A percentile compares a stretch with the other conserved stretches of the same genome.
Evolutionary conservation across 1,140 invertebrate genomes (phyloP).

Genomic region (Drosophila kurseongensis): DNA sequence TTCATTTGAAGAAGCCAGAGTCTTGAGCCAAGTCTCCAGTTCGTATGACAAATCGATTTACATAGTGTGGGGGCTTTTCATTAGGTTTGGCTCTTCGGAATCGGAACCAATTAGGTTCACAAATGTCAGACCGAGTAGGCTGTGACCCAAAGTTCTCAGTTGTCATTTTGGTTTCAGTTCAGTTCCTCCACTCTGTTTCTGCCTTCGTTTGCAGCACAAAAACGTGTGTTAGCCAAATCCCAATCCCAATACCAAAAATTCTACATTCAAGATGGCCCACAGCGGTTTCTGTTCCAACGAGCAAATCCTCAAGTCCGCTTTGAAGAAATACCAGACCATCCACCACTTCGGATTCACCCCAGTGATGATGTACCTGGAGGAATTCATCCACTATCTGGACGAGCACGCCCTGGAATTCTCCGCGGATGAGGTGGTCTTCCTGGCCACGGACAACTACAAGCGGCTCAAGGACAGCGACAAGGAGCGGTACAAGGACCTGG

Average conservation of each 20-base stretch:
- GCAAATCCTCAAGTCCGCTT: constrained; percentile 29
- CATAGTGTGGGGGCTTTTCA: constrained; percentile 64
- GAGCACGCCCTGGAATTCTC: constrained; percentile 1
- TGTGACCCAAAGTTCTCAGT: constrained; percentile 14
- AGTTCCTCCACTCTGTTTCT: neutral
- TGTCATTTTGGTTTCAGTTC: constrained; percentile 4
- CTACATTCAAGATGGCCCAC: constrained; percentile 18
- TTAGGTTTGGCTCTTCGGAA: constrained; percentile 64
- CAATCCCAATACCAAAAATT: neutral
- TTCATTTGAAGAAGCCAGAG: constrained; percentile 23
- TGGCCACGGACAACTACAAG: constrained; percentile 11
- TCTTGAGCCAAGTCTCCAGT: constrained; percentile 21
- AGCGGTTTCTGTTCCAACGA: constrained; percentile 42
- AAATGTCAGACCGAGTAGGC: constrained; percentile 32
- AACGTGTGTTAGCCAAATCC: neutral
- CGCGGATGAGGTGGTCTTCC: neutral
- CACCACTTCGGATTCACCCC: constrained; percentile 4
- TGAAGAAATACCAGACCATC: constrained; percentile 17
- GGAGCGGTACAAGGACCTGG: constrained; percentile 2
- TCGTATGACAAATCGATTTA: constrained; percentile 83
- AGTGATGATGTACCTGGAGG: constrained; percentile 35
- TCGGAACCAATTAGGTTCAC: constrained; percentile 64
- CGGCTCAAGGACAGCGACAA: neutral
- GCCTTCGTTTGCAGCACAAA: neutral
- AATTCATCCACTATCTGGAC: constrained; percentile 17